These are phyloP conservation scores for Microctenopoma steveboyesi DNA, from an alignment of 2,797 vertebrate species.

Conservation along the genomic window DNA sequence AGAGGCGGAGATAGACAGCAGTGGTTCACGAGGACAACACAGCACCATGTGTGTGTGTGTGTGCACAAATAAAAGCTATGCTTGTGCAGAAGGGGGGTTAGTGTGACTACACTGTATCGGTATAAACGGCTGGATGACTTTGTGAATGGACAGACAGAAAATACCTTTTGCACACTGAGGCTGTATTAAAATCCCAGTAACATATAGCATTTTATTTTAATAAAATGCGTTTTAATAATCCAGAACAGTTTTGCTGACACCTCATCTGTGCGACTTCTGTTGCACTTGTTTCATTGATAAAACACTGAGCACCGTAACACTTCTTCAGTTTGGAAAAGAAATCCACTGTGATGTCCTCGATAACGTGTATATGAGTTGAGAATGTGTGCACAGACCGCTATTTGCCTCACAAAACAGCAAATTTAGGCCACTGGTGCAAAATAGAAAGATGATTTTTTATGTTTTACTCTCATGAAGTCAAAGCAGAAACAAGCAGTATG, in stretches of 20 bases:
- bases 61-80: background rate
- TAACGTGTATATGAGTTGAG: background rate
- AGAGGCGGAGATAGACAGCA: conserved; percentile 41
- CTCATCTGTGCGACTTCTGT: too few relatives aligned
- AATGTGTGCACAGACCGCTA: background rate
- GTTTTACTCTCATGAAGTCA: background rate
- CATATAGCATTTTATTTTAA: too few relatives aligned
- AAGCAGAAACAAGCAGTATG: background rate
- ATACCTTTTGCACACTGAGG: background rate
- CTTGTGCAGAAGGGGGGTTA: background rate
- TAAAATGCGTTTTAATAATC: too few relatives aligned
- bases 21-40: conserved; percentile 44
- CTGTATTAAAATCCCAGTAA: background rate
- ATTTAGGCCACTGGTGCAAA: background rate
- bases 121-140: background rate
- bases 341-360: background rate
- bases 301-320: background rate
- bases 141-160: background rate
- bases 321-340: background rate
- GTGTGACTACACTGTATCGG: background rate
- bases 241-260: background rate
- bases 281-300: too few relatives aligned
- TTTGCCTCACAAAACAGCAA: conserved; percentile 1
- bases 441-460: too few relatives aligned
- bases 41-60: background rate